Evolutionary conservation across 2,888 invertebrate genomes (phyloP), one percentile per base, ranked within the genome.

Genomic region (Melanostoma scalare): DNA sequence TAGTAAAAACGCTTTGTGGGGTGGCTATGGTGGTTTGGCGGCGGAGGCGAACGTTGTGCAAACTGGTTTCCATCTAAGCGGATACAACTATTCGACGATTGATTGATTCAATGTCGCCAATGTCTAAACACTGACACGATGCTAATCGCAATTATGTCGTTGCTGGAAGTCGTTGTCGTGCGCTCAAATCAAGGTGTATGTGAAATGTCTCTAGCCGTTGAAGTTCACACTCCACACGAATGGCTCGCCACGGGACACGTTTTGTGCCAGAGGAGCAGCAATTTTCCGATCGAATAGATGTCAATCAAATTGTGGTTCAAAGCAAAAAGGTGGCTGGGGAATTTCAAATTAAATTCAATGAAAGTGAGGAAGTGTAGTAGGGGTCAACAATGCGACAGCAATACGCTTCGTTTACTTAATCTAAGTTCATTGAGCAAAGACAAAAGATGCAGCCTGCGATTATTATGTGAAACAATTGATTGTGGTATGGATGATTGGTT

Each of bases 111-210:
- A 84, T 84, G 84, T 84, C 84, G 79, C 79, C 84, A 71, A 56
- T 72, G 84, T 84, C 84, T 84, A 84, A 84, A 75, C 74, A 79
- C 75, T 71, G 84, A 84, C 79, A 79, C 84, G 79, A 79, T 84
- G 84, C 79, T 79, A 75, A 84, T 84, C 84, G 84, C 74, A 84
- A 84, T 84, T 84, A 84, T 84, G 84, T 84, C 84, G 79, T 75
- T 67, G 30, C 20, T 63, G 20, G 46, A 46, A 36, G 78, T 74
- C 53, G 73, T 63, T 55, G 71, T 40, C 46, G 60, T 50, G 9
- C 48, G 30, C 30, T 73, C 46, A 56, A 60, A 48, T 44, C 60
- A 48, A 40, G 56, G 56, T 50, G 63, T 52, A 44, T 40, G 20
- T 58, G 63, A 30, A 52, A 63, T 63, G 55, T 50, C 50, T 46